phyloP scores from a whole-genome alignment of 2,888 invertebrate species.

The Pachymerium ferrugineum region DNA sequence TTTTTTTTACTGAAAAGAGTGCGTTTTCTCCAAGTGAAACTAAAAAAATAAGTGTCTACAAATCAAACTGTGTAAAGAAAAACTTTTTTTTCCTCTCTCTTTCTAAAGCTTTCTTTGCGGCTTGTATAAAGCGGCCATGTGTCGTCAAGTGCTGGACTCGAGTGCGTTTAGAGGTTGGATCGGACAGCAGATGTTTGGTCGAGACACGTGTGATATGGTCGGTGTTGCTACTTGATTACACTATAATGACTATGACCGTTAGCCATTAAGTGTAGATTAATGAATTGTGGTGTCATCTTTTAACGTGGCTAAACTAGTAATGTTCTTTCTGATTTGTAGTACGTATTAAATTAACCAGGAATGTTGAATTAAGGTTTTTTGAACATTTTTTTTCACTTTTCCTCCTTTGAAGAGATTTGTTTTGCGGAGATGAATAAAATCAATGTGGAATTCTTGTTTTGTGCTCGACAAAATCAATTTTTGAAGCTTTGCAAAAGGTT shows the following conservation, averaged over 20 bases:
- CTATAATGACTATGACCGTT: conserved; percentile 11
- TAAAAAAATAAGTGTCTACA: not conserved
- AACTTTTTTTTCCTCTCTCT: not conserved
- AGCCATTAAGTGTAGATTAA: not conserved
- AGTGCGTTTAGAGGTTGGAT: not conserved
- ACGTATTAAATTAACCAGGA: no score
- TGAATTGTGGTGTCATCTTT: no score
- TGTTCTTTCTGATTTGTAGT: no score
- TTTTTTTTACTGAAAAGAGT: no score
- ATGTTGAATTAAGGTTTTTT: no score
- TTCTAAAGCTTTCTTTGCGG: not conserved
- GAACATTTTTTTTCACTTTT: no score
- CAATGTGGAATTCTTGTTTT: no score
- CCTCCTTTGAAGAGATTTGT: no score
- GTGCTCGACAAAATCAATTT: no score
- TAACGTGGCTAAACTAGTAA: no score
- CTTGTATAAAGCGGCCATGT: not conserved
- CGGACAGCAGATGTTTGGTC: not conserved
- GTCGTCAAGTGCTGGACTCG: not conserved
- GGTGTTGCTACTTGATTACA: conserved; percentile 2
- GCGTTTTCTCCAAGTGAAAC: not conserved
- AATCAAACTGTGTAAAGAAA: not conserved
- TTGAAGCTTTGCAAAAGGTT: no score
- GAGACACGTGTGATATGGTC: not conserved
- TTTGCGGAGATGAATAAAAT: no score